Conservation (phyloP, 2,113 vertebrate genomes). For the Natator depressus region DNA sequence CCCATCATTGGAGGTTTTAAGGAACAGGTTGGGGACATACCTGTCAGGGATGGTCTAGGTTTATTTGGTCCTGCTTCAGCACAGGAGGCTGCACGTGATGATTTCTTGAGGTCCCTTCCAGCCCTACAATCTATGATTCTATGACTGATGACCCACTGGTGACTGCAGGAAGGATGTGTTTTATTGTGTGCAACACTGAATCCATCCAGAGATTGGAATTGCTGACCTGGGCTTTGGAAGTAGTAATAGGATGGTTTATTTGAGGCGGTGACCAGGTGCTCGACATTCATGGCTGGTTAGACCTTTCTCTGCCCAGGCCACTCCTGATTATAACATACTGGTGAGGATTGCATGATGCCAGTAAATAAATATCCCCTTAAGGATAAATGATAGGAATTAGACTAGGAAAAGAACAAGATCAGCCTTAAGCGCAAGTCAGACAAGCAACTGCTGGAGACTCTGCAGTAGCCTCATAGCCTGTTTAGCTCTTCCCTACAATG, state of each 20-base stretch:
- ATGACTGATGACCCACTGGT: constrained; percentile 6
- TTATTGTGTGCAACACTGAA: not conserved
- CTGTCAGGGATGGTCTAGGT: no score
- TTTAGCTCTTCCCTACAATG: not conserved
- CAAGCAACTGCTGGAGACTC: not conserved
- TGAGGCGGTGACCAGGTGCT: not conserved
- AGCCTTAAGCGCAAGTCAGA: not conserved
- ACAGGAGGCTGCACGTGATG: no score
- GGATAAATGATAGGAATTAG: not conserved
- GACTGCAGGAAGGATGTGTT: constrained; percentile 24
- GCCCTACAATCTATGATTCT: no score
- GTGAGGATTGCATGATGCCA: not conserved
- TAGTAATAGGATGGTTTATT: not conserved
- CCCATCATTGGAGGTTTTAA: no score
- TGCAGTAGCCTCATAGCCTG: not conserved
- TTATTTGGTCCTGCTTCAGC: no score
- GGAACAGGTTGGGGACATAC: no score
- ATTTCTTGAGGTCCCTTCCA: no score
- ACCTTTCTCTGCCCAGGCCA: not conserved
- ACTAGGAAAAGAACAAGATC: not conserved
- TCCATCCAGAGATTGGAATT: not conserved
- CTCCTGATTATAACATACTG: not conserved
- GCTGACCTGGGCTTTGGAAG: not conserved
- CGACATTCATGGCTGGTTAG: not conserved
- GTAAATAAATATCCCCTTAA: not conserved